Base-by-base conservation (phyloP, 2,113 vertebrate species). In the Toxotes chatareus region DNA sequence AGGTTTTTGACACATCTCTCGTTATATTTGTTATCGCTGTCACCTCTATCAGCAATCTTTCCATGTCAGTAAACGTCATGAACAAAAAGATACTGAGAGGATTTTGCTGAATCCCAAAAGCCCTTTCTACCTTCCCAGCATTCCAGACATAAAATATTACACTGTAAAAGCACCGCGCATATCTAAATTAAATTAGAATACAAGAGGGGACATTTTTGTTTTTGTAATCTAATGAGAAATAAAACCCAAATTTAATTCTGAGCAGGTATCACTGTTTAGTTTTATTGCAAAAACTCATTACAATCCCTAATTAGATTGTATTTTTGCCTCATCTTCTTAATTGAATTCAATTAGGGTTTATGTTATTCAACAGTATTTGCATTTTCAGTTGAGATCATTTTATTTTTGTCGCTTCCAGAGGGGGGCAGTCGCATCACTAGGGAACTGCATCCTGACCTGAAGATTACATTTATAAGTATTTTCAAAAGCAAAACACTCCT, bases 251-350 rank as follows among this genome's bases (percentile, higher is more conserved):
- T 71, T 80, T 34, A 40, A 82, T 83, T 63, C 23, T 57, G 11
- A 47, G 27, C 36, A 83, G 61, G 59, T 71, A 76, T 87, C 80
- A 86, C 86, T 73, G 79, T 89, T 63, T 34, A n/a, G 34, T 63
- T 88, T 70, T 46, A 61, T 9, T 80, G 70, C 46, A 60, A 85
- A 79, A 80, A 73, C 62, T 74, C 73, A 86, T 88, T 83, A 89
- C 31, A 82, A 65, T 69, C 66, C 23, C 61, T 82, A 88, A 89
- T 87, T 72, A 83, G n/a, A 79, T 49, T 61, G 42, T 34, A 21
- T 74, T 57, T 86, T 66, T 27, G 7, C 27, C n/a, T 36, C 75
- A 21, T 75, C 68, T 12, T 67, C 36, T 73, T 59, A n/a, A 74
- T 61, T 61, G 0, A 80, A 82, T 74, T 86, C 31, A 82, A 73